phyloP scores from a whole-genome alignment of 2,888 invertebrate genomes.

The Hetaerina titia region DNA sequence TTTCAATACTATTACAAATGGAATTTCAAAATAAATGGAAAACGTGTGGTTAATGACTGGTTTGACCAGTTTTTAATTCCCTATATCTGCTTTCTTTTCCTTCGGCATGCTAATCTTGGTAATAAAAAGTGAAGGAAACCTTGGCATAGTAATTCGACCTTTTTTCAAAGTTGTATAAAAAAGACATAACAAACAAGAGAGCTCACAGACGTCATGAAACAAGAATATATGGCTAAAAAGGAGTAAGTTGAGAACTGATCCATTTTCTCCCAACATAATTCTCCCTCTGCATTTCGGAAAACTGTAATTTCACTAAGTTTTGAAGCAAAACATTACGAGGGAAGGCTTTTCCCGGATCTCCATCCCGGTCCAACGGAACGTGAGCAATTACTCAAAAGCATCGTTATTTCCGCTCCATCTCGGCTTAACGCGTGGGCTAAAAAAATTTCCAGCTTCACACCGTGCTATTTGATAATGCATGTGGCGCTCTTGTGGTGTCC shows the following conservation, averaged over 20 bases:
- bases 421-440: not conserved
- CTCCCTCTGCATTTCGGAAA: not conserved
- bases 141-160: not conserved
- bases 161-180: not conserved
- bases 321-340: not conserved
- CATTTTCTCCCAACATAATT: not conserved
- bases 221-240: not conserved
- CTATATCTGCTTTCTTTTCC: not conserved
- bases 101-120: not conserved
- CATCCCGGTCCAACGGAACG: not conserved
- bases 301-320: not conserved
- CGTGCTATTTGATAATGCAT: not conserved
- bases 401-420: not conserved
- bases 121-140: not conserved
- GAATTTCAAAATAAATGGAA: no score
- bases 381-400: constrained; percentile 13
- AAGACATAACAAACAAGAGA: not conserved
- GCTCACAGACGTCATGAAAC: no score
- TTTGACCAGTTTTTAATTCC: no score
- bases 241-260: not conserved
- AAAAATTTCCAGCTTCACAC: not conserved
- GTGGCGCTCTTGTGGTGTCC: not conserved
- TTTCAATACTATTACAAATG: no score
- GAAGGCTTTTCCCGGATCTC: not conserved
- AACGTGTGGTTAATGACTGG: no score